Base-by-base conservation (phyloP, 1,140 invertebrate genomes). In the Glossosoma conforme region DNA sequence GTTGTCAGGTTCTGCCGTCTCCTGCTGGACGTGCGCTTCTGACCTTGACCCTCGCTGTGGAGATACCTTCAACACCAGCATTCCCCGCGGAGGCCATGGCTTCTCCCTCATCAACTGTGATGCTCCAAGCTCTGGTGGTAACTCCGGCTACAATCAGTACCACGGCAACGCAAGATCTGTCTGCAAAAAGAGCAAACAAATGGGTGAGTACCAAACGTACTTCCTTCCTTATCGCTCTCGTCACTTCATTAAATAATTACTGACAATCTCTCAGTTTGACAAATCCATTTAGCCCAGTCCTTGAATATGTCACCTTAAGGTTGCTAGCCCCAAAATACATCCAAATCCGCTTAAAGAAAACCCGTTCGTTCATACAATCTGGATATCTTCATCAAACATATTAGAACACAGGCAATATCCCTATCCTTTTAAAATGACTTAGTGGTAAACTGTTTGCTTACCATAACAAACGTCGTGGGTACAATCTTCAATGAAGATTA, bases 21-120 rank as follows among this genome's bases (percentile, higher is more conserved):
- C 77, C 60, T 89, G 86, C 62, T 89, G 86, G 85, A 76, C 78
- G 1, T 89, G 86, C 60, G 78, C 82, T 0, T 85, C 84, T 1
- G 77, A 84, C 49, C 63, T 76, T 37, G 86, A 85, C 60, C 73
- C 77, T 0, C 69, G 77, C 50, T 89, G 86, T 65, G 76, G 76
- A 2, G 85, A 89, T 62, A 83, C 84, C 8, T 85, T 87, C 75
- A 79, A 84, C 58, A 79, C 78, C 13, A 77, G 72, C 2, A 65
- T 74, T 1, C 60, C 67, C 11, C 67, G 68, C 38, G 64, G 61
- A 61, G 53, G 69, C 59, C 65, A 68, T 33, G 58, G 64, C 13
- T 77, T 75, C 59, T 70, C 70, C 3, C 70, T 81, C 42, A 77
- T 75, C 44, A 80, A 83, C 65, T 84, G 81, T 47, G 71, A 70